Evolutionary conservation across 2,888 invertebrate species (phyloP), one percentile per base, ranked within the genome.

Genomic region (Harpalus rubripes): DNA sequence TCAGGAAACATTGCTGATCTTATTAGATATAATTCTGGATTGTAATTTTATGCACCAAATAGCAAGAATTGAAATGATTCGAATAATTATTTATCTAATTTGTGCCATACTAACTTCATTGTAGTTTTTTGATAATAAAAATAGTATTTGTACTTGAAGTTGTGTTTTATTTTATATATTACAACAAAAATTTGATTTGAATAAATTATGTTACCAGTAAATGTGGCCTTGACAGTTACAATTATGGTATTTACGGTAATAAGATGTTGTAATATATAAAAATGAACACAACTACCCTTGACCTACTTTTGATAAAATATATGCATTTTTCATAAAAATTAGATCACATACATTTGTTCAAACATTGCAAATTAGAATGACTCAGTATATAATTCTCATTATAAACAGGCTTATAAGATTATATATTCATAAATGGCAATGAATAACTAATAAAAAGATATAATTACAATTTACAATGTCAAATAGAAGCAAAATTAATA

Each of bases 151-250:
- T 74, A n/a, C 18, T 15, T 74, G 16, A 74, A 68, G 6, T 39
- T 74, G 44, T 18, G 72, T 74, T 74, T 74, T 12, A 74, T 74
- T 74, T 74, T 74, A 44, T 44, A 44, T 41, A 74, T 44, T 74
- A 74, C 44, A 74, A 74, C 68, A 41, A 32, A 32, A 5, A 32
- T 4, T 32, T 32, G 44, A 12, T 12, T 52, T 10, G 44, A 52
- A 52, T 52, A 52, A 52, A 52, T 12, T 0, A 52, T 52, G 5
- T 52, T 52, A 10, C 12, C 12, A 52, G 32, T 52, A 12, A 52
- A 52, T 26, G 12, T 68, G 72, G 41, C 72, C 72, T 74, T 74
- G 72, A 74, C 16, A 18, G 15, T 18, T 3, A 22, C 44, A 44
- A 44, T 41, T 41, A 74, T 16, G 72, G 72, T 18, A 44, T 18